phyloP scores from a whole-genome alignment of 2,113 vertebrate genomes.

The Tachycineta bicolor region DNA sequence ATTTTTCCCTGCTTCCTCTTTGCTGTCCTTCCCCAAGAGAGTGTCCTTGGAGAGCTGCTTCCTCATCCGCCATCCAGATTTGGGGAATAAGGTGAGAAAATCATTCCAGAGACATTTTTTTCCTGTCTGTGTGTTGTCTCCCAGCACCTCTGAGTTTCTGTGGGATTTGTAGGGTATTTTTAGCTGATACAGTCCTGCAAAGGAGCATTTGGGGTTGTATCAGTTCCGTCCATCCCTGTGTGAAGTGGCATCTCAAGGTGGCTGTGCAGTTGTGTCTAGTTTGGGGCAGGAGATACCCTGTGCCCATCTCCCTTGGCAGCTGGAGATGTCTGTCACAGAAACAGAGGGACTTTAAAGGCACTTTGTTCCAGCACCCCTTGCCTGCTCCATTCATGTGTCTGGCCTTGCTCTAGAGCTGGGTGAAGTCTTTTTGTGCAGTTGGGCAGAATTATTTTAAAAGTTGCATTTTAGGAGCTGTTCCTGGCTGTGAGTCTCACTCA shows the following conservation, averaged over 20 bases:
- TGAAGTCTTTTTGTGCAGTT: background rate
- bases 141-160: background rate
- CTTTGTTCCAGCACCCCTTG: background rate
- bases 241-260: background rate
- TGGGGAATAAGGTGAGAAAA: constrained; percentile 75
- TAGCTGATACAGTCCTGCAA: background rate
- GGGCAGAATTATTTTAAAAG: background rate
- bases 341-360: background rate
- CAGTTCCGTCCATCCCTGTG: background rate
- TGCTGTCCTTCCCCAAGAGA: constrained; percentile 69
- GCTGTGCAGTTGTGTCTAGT: background rate
- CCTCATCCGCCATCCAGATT: constrained; percentile 60
- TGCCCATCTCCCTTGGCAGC: background rate
- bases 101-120: background rate
- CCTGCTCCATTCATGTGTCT: background rate
- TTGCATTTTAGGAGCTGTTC: background rate
- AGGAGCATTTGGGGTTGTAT: background rate
- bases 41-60: constrained; percentile 76
- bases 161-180: background rate
- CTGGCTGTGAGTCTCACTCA: background rate
- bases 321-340: background rate
- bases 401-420: background rate
- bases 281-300: background rate
- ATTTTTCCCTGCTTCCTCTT: constrained; percentile 70
- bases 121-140: background rate